Evolutionary conservation across 2,797 vertebrate species (phyloP), one percentile per base, ranked within the genome.

Genomic region (Pseudochirops cupreus): DNA sequence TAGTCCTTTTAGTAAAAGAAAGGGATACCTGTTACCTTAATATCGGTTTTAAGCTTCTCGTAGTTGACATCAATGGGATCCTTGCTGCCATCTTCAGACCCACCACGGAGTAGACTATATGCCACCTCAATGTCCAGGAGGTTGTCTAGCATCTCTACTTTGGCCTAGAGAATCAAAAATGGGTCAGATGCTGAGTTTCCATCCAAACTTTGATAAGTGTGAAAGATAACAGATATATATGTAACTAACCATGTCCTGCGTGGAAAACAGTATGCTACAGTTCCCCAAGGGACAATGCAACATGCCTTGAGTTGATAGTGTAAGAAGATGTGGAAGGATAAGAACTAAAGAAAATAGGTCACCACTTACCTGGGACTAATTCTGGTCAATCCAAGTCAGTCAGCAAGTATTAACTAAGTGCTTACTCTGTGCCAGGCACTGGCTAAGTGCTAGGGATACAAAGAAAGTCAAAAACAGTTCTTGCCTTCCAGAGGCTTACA

Each of bases 101-200:
- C 99, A 95, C 99, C 99, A 97, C 99, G 99, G 95, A 99, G 99
- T 94, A 99, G 99, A 96, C 99, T 99, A 98, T 99, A 99, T 4
- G 99, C 99, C 95, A 99, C 99, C 97, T 99, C 99, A 2, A 99
- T 99, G 97, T 99, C 99, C 98, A 99, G 98, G 97, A 99, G 98
- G 98, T 99, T 99, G 99, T 99, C 99, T 98, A 99, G 97, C 99
- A 99, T 99, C 98, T 99, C 99, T 56, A 99, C 99, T 98, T 99
- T 99, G 96, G 99, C 99, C 99, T 99, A 92, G 56, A 95, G 74
- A 96, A 97, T 46, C 56, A 93, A 91, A 92, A 31, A 53, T 33
- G 52, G 29, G 10, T 9, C 39, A 95, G 52, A 55, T n/a, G 13
- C 0, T 3, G 59, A 92, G 26, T 52, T 82, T 87, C 39, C 39